Percentiles rank a stretch among this genome's conserved stretches.
Evolutionary conservation across 2,113 vertebrate species (phyloP).

Genomic region (Hylia prasina): DNA sequence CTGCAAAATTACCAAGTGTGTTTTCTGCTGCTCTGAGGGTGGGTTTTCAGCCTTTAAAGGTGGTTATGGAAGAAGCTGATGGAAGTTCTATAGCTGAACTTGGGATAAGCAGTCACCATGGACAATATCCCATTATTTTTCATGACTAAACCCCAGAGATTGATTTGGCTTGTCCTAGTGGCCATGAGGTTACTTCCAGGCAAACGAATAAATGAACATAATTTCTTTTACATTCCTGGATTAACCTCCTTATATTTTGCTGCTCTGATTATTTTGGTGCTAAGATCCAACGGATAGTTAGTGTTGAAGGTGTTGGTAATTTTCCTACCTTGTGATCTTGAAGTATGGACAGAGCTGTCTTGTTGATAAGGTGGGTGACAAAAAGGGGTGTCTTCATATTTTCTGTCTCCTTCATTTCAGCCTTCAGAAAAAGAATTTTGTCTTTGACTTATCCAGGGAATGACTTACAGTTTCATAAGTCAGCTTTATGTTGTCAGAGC

Average conservation of each 20-base stretch:
- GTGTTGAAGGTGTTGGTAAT: background rate
- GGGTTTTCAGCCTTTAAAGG: background rate
- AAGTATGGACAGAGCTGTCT: background rate
- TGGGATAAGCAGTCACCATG: rapidly evolving
- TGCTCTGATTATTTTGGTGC: background rate
- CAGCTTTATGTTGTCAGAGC: background rate
- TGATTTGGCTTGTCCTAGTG: background rate
- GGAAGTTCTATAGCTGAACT: background rate
- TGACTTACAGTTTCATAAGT: background rate
- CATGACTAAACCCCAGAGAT: background rate
- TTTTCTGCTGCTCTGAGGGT: background rate
- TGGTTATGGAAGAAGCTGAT: background rate
- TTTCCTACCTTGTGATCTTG: background rate
- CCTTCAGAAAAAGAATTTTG: background rate
- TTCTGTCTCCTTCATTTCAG: background rate
- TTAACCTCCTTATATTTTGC: background rate
- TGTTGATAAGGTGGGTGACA: background rate
- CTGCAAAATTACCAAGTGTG: background rate
- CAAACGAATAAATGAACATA: background rate
- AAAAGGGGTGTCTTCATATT: background rate
- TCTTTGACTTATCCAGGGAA: background rate
- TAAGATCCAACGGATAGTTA: background rate
- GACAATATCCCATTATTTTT: background rate
- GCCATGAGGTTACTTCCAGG: background rate
- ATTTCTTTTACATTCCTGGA: background rate